phyloP scores from a whole-genome alignment of 2,888 invertebrate genomes.

The Cryptosula pallasiana region DNA sequence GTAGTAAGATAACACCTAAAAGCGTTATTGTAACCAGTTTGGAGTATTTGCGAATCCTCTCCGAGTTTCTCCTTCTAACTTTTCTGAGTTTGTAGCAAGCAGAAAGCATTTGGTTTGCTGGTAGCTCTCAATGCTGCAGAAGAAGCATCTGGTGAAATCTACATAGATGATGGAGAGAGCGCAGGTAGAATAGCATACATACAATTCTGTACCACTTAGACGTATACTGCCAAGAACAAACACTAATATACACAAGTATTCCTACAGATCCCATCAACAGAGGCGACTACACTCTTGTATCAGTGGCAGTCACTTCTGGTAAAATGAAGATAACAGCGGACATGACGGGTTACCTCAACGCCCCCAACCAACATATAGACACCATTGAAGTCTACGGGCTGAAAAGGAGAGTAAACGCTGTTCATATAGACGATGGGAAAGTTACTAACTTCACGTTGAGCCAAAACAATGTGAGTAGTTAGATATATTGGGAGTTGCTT shows the following conservation, averaged over 20 bases:
- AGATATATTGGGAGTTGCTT: no score
- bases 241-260: no score
- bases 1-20: no score
- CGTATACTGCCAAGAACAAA: no score
- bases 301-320: neutral
- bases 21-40: no score
- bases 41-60: no score
- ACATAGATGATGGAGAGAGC: conserved; percentile 32
- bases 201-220: no score
- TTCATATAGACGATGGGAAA: neutral
- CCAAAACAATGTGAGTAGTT: no score
- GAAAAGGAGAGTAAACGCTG: neutral
- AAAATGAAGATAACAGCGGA: neutral
- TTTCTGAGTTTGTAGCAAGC: conserved; percentile 55
- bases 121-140: conserved; percentile 28
- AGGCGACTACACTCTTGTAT: neutral
- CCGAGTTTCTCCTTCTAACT: no score
- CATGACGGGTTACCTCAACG: neutral
- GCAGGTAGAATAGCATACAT: no score
- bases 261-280: neutral
- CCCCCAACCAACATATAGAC: neutral
- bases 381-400: conserved; percentile 5
- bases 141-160: conserved; percentile 30
- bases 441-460: conserved; percentile 13
- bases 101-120: conserved; percentile 40